Conservation (phyloP, 1,140 invertebrate genomes). For the Planococcus citri region DNA sequence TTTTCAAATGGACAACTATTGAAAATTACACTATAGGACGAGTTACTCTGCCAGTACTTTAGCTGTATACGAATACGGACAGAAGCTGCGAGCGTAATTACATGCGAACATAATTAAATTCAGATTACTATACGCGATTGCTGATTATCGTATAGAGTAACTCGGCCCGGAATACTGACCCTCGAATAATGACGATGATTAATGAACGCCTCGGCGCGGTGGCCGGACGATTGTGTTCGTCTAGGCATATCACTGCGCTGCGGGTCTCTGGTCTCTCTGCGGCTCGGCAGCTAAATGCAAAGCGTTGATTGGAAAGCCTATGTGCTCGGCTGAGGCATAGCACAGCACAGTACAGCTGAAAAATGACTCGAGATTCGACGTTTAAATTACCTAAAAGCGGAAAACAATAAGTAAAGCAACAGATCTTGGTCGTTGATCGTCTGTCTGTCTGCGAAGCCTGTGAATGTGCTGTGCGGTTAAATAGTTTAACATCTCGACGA, state of each 20-base stretch:
- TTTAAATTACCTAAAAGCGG: conserved; percentile 3
- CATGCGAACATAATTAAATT: neutral
- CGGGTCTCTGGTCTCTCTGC: too few relatives aligned
- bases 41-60: too few relatives aligned
- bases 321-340: too few relatives aligned
- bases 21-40: too few relatives aligned
- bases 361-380: conserved; percentile 1
- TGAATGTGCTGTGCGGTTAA: neutral
- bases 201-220: neutral
- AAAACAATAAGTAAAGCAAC: neutral
- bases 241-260: neutral
- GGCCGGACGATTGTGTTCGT: too few relatives aligned
- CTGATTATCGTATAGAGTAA: neutral
- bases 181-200: neutral
- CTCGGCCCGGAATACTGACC: neutral
- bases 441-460: too few relatives aligned
- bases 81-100: neutral
- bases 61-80: too few relatives aligned
- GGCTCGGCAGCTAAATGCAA: too few relatives aligned
- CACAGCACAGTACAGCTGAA: too few relatives aligned
- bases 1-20: neutral
- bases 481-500: neutral
- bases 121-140: neutral
- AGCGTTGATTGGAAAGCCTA: neutral
- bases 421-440: too few relatives aligned